Evolutionary conservation across 2,797 vertebrate species (phyloP), one percentile per base, ranked within the genome.

Genomic region (Platalea minor): DNA sequence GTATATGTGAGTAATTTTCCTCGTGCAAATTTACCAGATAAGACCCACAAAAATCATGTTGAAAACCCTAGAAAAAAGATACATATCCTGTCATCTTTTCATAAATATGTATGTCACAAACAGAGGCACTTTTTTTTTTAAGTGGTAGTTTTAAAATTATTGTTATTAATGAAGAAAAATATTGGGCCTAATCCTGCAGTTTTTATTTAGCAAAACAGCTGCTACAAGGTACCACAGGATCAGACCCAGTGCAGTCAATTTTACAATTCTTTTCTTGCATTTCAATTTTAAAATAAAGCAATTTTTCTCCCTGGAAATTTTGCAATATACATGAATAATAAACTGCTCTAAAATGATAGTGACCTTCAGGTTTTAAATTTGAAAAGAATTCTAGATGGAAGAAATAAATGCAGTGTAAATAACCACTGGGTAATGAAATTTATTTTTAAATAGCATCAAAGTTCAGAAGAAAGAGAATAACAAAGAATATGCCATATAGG

Each of bases 291-390:
- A 96, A 96, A 95, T 65, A 92, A 82, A 94, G 48, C n/a, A 16
- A 63, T 90, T 95, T 95, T 97, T 84, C 43, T 82, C 72, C 41
- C 57, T 53, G 48, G 11, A 95, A 97, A 94, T 95, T 89, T 80
- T 88, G 50, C 82, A 91, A 29, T 67, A 72, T 48, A 73, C 60
- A 78, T 82, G 69, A 91, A 96, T 89, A 91, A 88, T 73, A 78
- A 97, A 96, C 43, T 76, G n/a, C 82, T 88, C 7, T 17, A 84
- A 96, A 96, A 95, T 68, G n/a, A 74, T 41, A 73, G 77, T 69
- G 85, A 94, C 93, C 95, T 94, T 95, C 95, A 74, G 60, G 70
- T 91, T 96, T 95, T 90, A 96, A 95, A 95, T 96, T 85, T 85
- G 67, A 85, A 88, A 95, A 88, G 89, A 97, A 95, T 94, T 88